A percentile compares a stretch with the other conserved stretches of the same genome.
Evolutionary conservation across 2,888 invertebrate genomes (phyloP).

Genomic region (Eupithecia abbreviata): DNA sequence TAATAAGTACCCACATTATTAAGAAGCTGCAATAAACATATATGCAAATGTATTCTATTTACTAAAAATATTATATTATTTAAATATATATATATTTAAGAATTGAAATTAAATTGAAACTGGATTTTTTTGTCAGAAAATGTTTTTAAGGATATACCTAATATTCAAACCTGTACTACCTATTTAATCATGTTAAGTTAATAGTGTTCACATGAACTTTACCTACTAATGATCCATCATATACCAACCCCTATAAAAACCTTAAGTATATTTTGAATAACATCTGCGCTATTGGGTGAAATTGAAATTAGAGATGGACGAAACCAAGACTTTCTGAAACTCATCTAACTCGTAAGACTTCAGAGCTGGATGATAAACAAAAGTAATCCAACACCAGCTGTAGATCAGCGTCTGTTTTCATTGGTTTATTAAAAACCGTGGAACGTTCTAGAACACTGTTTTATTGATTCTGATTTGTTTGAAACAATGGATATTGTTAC

Average conservation of each 20-base stretch:
- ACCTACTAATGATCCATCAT: neutral
- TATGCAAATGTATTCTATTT: no score
- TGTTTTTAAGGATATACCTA: no score
- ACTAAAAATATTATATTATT: no score
- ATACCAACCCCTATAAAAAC: neutral
- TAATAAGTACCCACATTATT: no score
- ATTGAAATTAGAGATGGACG: neutral
- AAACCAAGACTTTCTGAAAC: neutral
- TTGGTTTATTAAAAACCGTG: neutral
- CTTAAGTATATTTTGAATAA: neutral
- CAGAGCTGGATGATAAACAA: neutral
- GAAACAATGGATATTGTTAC: constrained; percentile 11
- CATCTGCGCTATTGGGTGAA: no score
- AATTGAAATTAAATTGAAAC: no score
- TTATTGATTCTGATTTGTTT: constrained; percentile 11
- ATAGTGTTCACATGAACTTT: neutral
- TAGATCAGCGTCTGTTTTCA: neutral
- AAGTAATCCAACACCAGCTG: neutral
- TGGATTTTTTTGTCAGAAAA: no score
- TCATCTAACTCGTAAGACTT: neutral
- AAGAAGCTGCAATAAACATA: no score
- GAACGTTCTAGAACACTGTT: constrained; percentile 7
- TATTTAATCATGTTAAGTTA: neutral
- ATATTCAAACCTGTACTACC: no score
- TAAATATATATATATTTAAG: no score